These are phyloP conservation scores for Euproctis similis DNA, from an alignment of 2,888 invertebrate species.

Conservation along the genomic window DNA sequence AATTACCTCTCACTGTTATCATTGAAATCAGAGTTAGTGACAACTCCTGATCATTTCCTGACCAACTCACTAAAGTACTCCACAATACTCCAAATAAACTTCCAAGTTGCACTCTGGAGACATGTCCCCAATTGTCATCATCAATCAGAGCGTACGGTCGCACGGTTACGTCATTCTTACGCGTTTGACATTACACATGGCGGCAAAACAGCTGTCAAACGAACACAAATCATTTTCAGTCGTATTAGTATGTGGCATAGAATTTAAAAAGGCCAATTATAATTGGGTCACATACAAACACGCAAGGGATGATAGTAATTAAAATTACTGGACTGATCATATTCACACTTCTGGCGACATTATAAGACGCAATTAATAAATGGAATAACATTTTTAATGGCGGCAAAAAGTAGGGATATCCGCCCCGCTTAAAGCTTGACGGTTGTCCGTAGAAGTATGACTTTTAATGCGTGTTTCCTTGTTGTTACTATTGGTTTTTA, in stretches of 20 bases:
- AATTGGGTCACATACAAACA: conserved; percentile 63
- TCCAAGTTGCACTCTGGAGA: conserved; percentile 12
- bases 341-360: conserved; percentile 47
- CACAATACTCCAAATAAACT: conserved; percentile 6
- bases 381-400: conserved; percentile 25
- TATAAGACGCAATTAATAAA: conserved; percentile 33
- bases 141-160: conserved; percentile 23
- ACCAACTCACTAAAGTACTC: neutral
- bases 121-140: conserved; percentile 18
- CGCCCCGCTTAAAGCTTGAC: conserved; percentile 11
- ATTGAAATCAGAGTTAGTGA: neutral
- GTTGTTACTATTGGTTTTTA: too few species aligned
- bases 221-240: conserved; percentile 21
- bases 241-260: conserved; percentile 26
- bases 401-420: conserved; percentile 26
- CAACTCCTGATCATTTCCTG: conserved; percentile 4
- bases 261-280: conserved; percentile 22
- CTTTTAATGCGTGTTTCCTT: conserved; percentile 3
- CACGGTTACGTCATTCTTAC: conserved; percentile 51
- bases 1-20: too few species aligned
- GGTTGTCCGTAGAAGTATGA: conserved; percentile 6
- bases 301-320: conserved; percentile 61
- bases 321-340: conserved; percentile 55
- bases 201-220: conserved; percentile 17
- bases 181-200: conserved; percentile 41